Evolutionary conservation across 2,113 vertebrate genomes (phyloP).

Genomic region (Sterrhoptilus dennistouni): DNA sequence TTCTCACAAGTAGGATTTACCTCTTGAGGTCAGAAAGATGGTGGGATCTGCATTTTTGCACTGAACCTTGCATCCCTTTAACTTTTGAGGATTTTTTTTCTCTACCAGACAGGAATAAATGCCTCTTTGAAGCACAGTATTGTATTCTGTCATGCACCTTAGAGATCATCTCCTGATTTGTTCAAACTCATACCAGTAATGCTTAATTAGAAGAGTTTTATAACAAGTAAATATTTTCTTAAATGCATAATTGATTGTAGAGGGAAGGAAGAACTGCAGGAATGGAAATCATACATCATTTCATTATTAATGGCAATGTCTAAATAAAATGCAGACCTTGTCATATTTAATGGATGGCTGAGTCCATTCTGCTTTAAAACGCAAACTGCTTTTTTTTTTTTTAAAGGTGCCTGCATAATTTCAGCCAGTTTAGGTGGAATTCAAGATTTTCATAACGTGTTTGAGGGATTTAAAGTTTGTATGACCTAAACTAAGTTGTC

Average conservation of each 20-base stretch:
- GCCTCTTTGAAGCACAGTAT: background rate
- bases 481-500: background rate
- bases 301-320: constrained; percentile 84
- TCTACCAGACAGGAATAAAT: background rate
- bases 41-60: background rate
- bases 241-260: constrained; percentile 83
- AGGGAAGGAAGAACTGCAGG: constrained; percentile 77
- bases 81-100: background rate
- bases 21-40: background rate
- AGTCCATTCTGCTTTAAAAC: constrained; percentile 75
- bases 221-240: constrained; percentile 80
- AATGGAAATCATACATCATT: constrained; percentile 82
- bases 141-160: background rate
- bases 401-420: constrained; percentile 71
- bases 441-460: constrained; percentile 30
- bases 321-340: constrained; percentile 85
- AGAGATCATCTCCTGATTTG: constrained; percentile 54
- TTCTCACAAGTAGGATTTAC: background rate
- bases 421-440: constrained; percentile 57
- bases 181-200: constrained; percentile 55
- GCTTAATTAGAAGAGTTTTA: constrained; percentile 76
- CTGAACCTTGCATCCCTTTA: background rate
- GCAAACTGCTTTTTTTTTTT: constrained; percentile 31
- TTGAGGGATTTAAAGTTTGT: background rate
- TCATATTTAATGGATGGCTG: constrained; percentile 81